These are phyloP conservation scores for Corydoras maculifer DNA, from an alignment of 2,113 vertebrate genomes.

Conservation along the genomic window DNA sequence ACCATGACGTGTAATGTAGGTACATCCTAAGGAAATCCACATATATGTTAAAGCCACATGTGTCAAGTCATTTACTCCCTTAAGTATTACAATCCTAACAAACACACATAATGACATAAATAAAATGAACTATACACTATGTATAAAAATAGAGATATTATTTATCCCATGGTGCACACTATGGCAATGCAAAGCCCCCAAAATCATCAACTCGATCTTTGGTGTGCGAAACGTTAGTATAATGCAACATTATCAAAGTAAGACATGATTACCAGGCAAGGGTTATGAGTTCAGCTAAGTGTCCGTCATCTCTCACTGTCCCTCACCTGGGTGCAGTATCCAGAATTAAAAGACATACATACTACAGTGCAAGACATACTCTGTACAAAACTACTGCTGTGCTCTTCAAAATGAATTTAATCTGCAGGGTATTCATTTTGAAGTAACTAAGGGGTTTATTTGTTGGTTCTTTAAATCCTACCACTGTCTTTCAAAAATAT, in stretches of 20 bases:
- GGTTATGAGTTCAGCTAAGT: neutral
- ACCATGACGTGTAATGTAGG: too few relatives aligned
- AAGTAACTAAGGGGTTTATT: too few relatives aligned
- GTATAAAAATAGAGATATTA: neutral
- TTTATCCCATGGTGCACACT: neutral
- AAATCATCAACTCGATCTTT: neutral
- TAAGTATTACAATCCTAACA: neutral
- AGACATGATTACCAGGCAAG: too few relatives aligned
- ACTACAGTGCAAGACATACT: too few relatives aligned
- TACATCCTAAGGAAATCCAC: too few relatives aligned
- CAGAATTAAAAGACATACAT: neutral
- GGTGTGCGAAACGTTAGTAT: neutral
- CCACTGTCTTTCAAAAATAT: too few relatives aligned
- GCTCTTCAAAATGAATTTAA: too few relatives aligned
- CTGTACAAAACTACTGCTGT: too few relatives aligned
- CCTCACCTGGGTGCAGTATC: neutral
- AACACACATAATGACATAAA: constrained; percentile 15
- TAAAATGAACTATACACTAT: neutral
- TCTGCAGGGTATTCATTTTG: too few relatives aligned
- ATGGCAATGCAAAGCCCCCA: neutral
- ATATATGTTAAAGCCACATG: too few relatives aligned
- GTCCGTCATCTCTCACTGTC: neutral
- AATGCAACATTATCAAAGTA: too few relatives aligned
- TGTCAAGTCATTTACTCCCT: neutral
- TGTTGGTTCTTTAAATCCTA: too few relatives aligned